These are phyloP conservation scores for Tetrapedia diversipes DNA, from an alignment of 2,888 invertebrate genomes.

Conservation along the genomic window DNA sequence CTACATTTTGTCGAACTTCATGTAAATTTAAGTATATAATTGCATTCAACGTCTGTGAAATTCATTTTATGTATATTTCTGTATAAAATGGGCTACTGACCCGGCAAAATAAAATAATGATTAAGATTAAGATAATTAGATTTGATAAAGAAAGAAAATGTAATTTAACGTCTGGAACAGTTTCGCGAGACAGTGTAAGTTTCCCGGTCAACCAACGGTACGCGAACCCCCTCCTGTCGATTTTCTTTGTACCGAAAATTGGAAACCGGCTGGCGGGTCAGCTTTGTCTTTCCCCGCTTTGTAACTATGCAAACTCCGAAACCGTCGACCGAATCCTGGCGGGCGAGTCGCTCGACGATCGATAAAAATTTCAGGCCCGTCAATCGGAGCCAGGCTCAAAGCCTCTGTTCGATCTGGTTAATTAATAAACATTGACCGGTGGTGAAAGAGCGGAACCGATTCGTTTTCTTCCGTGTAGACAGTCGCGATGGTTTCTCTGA, in stretches of 20 bases:
- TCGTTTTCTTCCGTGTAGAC: not conserved
- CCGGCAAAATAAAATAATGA: too few species aligned
- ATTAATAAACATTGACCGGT: conserved; percentile 16
- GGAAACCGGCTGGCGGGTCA: conserved; percentile 30
- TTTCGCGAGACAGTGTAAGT: too few species aligned
- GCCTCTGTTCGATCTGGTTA: not conserved
- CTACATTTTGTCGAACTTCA: too few species aligned
- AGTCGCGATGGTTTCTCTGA: not conserved
- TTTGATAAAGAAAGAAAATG: too few species aligned
- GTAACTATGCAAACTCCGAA: conserved; percentile 9
- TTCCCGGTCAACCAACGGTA: conserved; percentile 3
- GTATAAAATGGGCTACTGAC: too few species aligned
- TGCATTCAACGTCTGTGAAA: too few species aligned
- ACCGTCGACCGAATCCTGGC: not conserved
- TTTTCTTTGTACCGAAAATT: conserved; percentile 45
- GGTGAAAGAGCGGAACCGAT: not conserved
- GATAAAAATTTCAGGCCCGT: conserved; percentile 29
- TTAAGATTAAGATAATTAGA: too few species aligned
- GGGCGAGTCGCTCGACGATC: not conserved
- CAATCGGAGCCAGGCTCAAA: not conserved
- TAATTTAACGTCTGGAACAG: too few species aligned
- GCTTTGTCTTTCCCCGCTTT: conserved; percentile 21
- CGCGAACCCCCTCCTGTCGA: conserved; percentile 29
- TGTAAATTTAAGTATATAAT: too few species aligned
- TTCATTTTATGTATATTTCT: too few species aligned